These are phyloP conservation scores for Stenopsyche tienmushanensis DNA, from an alignment of 1,140 invertebrate species.

Conservation along the genomic window DNA sequence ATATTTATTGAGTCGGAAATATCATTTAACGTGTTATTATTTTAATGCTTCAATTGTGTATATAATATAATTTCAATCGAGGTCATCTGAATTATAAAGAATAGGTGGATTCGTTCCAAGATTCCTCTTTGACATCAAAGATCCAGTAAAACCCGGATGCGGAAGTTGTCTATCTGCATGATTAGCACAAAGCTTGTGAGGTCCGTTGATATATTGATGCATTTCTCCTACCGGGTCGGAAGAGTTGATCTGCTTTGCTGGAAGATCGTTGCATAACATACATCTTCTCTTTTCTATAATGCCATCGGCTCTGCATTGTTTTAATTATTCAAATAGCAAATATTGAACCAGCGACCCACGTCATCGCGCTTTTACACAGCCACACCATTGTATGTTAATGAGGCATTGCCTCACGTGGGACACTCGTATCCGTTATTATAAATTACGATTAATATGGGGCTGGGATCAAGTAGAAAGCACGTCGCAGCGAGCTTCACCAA, in stretches of 20 bases:
- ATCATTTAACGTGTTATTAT: too few relatives aligned
- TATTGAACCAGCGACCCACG: slow-evolving; percentile 22
- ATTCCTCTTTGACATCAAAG: slow-evolving; percentile 1
- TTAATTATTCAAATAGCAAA: slow-evolving; percentile 29
- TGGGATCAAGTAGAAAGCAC: slow-evolving; percentile 36
- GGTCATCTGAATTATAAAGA: neutral
- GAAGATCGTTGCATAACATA: too few relatives aligned
- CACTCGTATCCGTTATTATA: slow-evolving; percentile 17
- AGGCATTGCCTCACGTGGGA: slow-evolving; percentile 10
- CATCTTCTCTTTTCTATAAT: neutral
- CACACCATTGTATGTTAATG: slow-evolving; percentile 34
- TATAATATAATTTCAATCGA: too few relatives aligned
- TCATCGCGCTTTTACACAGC: neutral
- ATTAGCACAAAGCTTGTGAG: too few relatives aligned
- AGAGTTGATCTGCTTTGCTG: too few relatives aligned
- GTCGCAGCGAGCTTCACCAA: too few relatives aligned
- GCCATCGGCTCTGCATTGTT: slow-evolving; percentile 12
- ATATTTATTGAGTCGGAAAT: too few relatives aligned
- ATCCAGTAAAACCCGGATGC: too few relatives aligned
- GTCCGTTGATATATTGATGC: too few relatives aligned
- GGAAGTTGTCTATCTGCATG: too few relatives aligned
- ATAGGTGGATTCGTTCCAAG: neutral
- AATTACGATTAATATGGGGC: slow-evolving; percentile 31
- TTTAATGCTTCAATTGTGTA: too few relatives aligned
- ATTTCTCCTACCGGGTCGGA: too few relatives aligned